Conservation (phyloP, 1,140 invertebrate species). For the Drosophila asahinai region DNA sequence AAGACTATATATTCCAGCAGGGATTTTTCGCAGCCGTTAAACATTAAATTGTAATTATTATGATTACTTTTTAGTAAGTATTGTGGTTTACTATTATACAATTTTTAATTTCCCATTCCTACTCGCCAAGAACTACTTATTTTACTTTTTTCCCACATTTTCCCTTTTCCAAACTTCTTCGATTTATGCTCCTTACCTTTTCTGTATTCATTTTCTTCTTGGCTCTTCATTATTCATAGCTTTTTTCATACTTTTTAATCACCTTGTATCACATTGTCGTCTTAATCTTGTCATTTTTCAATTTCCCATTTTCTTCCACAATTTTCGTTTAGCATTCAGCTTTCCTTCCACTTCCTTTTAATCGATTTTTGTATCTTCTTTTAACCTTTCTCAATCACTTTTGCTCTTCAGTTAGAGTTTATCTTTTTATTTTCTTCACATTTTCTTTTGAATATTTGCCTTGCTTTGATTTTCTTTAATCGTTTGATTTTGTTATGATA, state of each 20-base stretch:
- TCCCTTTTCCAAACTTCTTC: background rate
- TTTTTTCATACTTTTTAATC: constrained; percentile 1
- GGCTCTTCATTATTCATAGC: background rate
- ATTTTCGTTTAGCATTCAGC: constrained; percentile 6
- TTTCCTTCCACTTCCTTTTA: background rate
- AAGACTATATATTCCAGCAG: background rate
- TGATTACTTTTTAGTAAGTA: too few relatives aligned
- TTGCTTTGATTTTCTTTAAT: constrained; percentile 13
- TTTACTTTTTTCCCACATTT: background rate
- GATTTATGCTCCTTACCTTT: background rate
- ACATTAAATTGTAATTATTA: background rate
- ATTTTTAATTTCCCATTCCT: too few relatives aligned
- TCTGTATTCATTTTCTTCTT: background rate
- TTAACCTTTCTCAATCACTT: constrained; percentile 4
- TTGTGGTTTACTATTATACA: too few relatives aligned
- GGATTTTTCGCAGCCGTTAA: fast-evolving
- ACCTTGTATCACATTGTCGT: constrained; percentile 13
- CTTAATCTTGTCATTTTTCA: constrained; percentile 15
- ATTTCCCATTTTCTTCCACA: constrained; percentile 19
- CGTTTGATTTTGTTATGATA: constrained; percentile 17
- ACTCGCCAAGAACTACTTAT: background rate
- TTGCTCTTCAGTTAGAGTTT: too few relatives aligned
- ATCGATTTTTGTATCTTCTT: constrained; percentile 16
- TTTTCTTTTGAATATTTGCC: constrained; percentile 7
- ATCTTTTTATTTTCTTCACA: background rate